phyloP scores from a whole-genome alignment of 2,113 vertebrate species.

The Gracilinanus agilis region DNA sequence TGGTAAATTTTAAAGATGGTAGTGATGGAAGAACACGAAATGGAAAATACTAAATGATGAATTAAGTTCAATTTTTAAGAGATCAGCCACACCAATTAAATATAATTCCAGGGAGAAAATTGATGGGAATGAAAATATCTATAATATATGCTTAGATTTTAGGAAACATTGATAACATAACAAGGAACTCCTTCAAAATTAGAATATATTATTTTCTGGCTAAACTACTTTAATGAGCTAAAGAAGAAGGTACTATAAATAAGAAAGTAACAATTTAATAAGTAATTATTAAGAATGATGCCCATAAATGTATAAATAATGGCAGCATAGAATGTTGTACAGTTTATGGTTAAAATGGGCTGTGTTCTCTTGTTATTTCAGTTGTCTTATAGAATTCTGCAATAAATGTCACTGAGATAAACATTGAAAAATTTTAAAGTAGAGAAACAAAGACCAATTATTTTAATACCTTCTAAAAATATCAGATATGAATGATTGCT shows the following conservation, averaged over 20 bases:
- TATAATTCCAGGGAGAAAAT: slow-evolving; percentile 23
- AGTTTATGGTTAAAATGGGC: neutral
- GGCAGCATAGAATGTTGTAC: neutral
- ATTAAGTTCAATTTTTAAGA: neutral
- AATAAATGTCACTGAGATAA: neutral
- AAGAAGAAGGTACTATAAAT: neutral
- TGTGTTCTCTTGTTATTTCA: neutral
- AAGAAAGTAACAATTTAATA: neutral
- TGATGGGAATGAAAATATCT: neutral
- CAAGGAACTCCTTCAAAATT: neutral
- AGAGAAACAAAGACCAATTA: neutral
- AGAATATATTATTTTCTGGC: neutral
- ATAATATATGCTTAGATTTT: slow-evolving; percentile 10
- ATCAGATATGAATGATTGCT: slow-evolving; percentile 25
- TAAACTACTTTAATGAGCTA: neutral
- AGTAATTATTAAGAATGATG: slow-evolving; percentile 16
- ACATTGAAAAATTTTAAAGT: slow-evolving; percentile 35
- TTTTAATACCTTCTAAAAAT: neutral
- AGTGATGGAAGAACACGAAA: neutral
- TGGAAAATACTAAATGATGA: neutral
- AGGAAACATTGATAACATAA: neutral
- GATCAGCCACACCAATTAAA: neutral
- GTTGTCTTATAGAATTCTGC: neutral
- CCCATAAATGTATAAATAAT: neutral
- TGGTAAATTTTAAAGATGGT: neutral